phyloP scores from a whole-genome alignment of 1,140 invertebrate species.

The Drosophila mayri region DNA sequence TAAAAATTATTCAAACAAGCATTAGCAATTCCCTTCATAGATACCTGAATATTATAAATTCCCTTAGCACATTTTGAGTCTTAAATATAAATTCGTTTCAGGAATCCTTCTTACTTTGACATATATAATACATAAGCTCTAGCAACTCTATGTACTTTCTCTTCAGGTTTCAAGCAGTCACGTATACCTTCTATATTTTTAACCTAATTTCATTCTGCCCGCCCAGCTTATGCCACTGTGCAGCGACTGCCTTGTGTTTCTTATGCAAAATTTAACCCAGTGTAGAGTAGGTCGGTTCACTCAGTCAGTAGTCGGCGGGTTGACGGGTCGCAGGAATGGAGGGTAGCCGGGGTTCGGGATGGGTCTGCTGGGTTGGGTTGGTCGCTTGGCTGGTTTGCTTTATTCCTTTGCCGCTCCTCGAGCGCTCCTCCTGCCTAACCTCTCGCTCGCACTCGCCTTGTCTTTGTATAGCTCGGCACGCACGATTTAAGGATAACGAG shows the following conservation, averaged over 20 bases:
- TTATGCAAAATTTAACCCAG: slow-evolving; percentile 82
- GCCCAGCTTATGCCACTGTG: slow-evolving; percentile 52
- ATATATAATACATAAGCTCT: not conserved
- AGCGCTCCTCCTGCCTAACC: slow-evolving; percentile 15
- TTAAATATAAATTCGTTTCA: not conserved
- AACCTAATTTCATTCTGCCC: slow-evolving; percentile 5
- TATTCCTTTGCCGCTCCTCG: slow-evolving; percentile 51
- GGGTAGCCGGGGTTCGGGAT: slow-evolving; percentile 14
- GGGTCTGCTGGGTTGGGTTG: slow-evolving; percentile 8
- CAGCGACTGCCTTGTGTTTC: slow-evolving; percentile 54
- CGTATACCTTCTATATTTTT: slow-evolving; percentile 10
- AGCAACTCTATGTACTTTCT: not conserved
- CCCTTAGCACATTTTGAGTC: not conserved
- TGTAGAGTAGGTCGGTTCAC: slow-evolving; percentile 63
- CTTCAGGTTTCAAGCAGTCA: not conserved
- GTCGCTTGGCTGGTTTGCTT: slow-evolving; percentile 36
- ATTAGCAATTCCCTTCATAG: not conserved
- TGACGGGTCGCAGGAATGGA: not conserved
- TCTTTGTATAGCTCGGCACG: slow-evolving; percentile 79
- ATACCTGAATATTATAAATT: not conserved
- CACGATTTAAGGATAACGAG: slow-evolving; percentile 83
- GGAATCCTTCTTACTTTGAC: not conserved
- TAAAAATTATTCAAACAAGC: too few species aligned
- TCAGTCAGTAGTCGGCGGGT: slow-evolving; percentile 31
- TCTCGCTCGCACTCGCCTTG: slow-evolving; percentile 31